phyloP scores from a whole-genome alignment of 2,113 vertebrate genomes.

The Numenius arquata region DNA sequence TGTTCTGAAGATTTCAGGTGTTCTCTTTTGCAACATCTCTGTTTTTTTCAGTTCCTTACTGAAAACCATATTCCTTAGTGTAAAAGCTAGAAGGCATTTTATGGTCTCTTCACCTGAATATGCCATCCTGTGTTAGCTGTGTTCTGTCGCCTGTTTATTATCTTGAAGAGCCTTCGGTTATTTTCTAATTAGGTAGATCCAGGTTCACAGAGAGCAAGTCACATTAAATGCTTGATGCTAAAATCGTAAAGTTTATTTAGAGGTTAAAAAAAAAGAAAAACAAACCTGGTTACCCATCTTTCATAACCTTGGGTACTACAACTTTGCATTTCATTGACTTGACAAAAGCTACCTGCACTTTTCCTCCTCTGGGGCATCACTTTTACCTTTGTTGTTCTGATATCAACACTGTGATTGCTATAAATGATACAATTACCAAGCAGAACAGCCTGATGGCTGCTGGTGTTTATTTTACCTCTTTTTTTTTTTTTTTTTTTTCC shows the following conservation, averaged over 20 bases:
- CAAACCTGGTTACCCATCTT: not conserved
- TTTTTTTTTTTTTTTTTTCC: not conserved
- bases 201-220: not conserved
- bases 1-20: not conserved
- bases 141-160: constrained; percentile 33
- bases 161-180: constrained; percentile 12
- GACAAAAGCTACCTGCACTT: not conserved
- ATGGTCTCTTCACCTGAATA: not conserved
- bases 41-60: not conserved
- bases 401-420: not conserved
- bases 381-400: not conserved
- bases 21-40: not conserved
- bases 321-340: not conserved
- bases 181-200: constrained; percentile 41
- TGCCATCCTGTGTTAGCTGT: constrained; percentile 30
- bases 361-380: not conserved
- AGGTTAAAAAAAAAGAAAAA: not conserved
- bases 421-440: not conserved
- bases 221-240: not conserved
- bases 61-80: constrained; percentile 10
- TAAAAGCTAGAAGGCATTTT: not conserved
- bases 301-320: not conserved
- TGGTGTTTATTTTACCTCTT: not conserved
- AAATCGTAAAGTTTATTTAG: constrained; percentile 4
- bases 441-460: not conserved